phyloP scores from a whole-genome alignment of 2,113 vertebrate species.

The Galbula dea region DNA sequence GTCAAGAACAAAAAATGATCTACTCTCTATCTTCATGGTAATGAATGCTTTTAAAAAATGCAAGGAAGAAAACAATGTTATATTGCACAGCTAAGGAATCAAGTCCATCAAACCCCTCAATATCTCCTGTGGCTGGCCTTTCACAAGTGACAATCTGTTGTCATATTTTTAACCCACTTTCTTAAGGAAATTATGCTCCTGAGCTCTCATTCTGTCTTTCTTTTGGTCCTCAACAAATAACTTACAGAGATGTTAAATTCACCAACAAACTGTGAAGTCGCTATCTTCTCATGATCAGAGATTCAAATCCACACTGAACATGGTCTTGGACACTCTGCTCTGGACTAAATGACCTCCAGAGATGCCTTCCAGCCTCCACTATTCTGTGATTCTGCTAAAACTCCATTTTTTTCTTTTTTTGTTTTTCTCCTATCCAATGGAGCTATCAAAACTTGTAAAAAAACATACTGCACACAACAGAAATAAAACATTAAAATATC shows the following conservation, averaged over 20 bases:
- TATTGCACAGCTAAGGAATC: not conserved
- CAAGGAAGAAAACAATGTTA: not conserved
- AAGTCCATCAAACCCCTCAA: not conserved
- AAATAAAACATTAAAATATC: not conserved
- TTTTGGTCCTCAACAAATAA: not conserved
- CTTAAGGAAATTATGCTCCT: not conserved
- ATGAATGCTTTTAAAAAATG: not conserved
- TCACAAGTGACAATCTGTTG: not conserved
- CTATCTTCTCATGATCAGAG: not conserved
- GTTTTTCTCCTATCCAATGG: not conserved
- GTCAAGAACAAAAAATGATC: not conserved
- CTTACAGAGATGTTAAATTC: not conserved
- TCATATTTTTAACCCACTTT: not conserved
- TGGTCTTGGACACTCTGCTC: not conserved
- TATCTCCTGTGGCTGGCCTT: not conserved
- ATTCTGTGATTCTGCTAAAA: no score
- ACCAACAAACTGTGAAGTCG: not conserved
- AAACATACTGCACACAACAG: not conserved
- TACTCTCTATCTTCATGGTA: not conserved
- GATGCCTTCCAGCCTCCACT: no score
- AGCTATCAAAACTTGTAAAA: not conserved
- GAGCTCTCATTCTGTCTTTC: not conserved
- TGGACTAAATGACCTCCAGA: not conserved
- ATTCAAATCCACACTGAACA: not conserved
- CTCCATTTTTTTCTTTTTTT: not conserved